phyloP scores from a whole-genome alignment of 1,140 invertebrate genomes.

The Monochamus saltuarius region DNA sequence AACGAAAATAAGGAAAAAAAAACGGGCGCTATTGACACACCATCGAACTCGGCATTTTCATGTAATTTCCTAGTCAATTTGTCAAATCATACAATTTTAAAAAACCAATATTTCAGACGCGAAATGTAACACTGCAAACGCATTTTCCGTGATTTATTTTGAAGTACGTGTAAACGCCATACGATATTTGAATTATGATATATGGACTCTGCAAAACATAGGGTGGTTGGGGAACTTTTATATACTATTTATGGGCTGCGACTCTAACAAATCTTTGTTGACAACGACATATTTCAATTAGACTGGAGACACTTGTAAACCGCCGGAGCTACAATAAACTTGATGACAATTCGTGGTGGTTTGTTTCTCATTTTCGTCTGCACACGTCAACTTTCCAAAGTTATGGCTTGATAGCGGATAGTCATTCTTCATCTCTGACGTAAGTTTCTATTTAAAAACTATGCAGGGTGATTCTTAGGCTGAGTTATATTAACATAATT shows the following conservation, averaged over 20 bases:
- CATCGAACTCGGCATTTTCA: slow-evolving; percentile 13
- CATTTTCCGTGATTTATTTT: slow-evolving; percentile 25
- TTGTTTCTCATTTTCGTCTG: too few species aligned
- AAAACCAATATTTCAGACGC: slow-evolving; percentile 23
- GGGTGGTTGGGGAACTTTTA: not conserved
- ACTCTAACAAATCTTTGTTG: slow-evolving; percentile 1
- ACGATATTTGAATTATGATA: slow-evolving; percentile 21
- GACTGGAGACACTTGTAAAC: not conserved
- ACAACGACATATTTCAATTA: slow-evolving; percentile 14
- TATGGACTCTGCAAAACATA: slow-evolving; percentile 5
- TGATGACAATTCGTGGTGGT: too few species aligned
- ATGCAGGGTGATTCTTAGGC: too few species aligned
- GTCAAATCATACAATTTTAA: slow-evolving; percentile 24
- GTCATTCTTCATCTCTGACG: too few species aligned
- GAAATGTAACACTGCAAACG: slow-evolving; percentile 9
- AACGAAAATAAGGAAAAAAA: not conserved
- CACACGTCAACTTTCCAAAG: too few species aligned
- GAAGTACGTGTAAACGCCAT: slow-evolving; percentile 16
- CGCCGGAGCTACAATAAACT: too few species aligned
- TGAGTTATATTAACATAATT: too few species aligned
- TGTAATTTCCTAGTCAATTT: slow-evolving; percentile 22
- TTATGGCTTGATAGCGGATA: too few species aligned
- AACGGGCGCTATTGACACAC: not conserved
- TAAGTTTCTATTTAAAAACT: too few species aligned
- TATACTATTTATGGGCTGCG: slow-evolving; percentile 1